Base-by-base conservation (phyloP, 2,888 invertebrate species). In the Enchytraeus crypticus region DNA sequence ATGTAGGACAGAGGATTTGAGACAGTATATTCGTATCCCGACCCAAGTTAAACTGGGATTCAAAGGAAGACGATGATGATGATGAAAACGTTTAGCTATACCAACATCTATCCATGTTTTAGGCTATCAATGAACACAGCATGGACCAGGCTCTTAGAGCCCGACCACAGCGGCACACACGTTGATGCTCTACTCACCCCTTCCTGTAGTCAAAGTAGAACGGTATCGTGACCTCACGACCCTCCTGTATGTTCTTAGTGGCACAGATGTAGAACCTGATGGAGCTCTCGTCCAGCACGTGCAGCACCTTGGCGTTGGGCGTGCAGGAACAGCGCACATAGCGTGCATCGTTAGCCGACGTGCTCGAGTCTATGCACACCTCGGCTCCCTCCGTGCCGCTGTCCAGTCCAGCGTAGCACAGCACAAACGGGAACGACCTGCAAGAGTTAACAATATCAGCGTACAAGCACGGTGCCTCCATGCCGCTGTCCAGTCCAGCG, bases 221-320 rank as follows among this genome's bases (percentile, higher is more conserved):
- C 14, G 61, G 61, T 26, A 61, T 32, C 47, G 61, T 58, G n/a
- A 61, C 34, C 29, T 61, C 61, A 33, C 46, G 43, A 27, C 61
- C 61, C 38, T 51, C 43, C 0, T 57, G 46, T 14, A 61, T 61
- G 53, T 51, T 53, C 58, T 58, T 61, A 8, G 61, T 61, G 46
- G 61, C 61, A 43, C 61, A 61, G 43, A 61, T 58, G 58, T 56
- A 58, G 33, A 61, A 61, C 57, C 53, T 57, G 29, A 61, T 27
- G 18, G 53, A 57, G 14, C 29, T 53, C 47, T 53, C 51, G 26
- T 61, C 61, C 30, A 58, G 23, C n/a, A 53, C 18, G 58, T 61
- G 61, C 34, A 58, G 45, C 43, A 61, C 57, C 53, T 53, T 51
- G 18, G 59, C 53, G 26, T 59, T 59, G 2, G 59, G 43, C 21